These are phyloP conservation scores for Acrocephalus kingi DNA, from an alignment of 2,113 vertebrate species.

Conservation along the genomic window DNA sequence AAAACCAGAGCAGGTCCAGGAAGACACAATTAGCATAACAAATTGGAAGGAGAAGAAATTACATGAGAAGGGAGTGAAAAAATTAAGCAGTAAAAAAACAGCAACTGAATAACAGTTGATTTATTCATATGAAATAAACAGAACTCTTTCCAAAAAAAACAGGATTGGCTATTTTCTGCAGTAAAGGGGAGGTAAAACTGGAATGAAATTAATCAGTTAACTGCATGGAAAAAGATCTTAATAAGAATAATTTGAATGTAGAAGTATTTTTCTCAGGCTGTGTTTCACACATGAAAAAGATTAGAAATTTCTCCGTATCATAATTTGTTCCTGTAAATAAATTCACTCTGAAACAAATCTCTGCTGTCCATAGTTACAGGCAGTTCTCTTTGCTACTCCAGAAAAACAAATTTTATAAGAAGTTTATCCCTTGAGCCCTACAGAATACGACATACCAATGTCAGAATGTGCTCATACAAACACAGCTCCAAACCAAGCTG, in stretches of 20 bases:
- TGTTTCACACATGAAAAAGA: background rate
- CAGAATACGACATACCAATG: background rate
- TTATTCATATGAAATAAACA: background rate
- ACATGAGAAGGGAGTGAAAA: background rate
- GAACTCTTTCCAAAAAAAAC: background rate
- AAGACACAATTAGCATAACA: background rate
- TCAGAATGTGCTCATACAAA: background rate
- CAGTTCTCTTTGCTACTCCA: background rate
- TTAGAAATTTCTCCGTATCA: background rate
- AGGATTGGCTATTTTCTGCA: background rate
- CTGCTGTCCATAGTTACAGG: background rate
- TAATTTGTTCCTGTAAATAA: background rate
- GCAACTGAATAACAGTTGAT: background rate
- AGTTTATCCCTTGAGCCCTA: background rate
- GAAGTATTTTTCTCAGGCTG: background rate
- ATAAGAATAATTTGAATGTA: background rate
- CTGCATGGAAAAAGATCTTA: background rate
- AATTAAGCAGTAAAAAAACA: constrained; percentile 10
- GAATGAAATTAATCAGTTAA: background rate
- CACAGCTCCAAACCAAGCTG: background rate
- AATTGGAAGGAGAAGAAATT: background rate
- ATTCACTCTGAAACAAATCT: background rate
- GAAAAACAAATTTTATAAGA: background rate
- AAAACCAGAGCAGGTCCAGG: background rate
- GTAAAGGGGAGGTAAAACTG: background rate